Base-by-base conservation (phyloP, 2,888 invertebrate genomes). In the Melanargia galathea region DNA sequence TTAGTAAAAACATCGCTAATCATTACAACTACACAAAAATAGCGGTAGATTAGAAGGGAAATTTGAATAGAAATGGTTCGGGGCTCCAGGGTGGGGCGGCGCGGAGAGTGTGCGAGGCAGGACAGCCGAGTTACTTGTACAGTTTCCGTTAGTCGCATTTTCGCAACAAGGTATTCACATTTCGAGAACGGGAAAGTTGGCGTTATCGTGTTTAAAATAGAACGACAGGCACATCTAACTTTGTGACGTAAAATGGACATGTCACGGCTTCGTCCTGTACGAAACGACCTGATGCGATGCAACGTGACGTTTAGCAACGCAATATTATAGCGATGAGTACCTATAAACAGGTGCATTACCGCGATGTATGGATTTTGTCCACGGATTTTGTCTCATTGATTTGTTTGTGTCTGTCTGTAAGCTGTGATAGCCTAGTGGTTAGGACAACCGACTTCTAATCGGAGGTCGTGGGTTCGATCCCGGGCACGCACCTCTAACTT, bases 101-200 rank as follows among this genome's bases (percentile, higher is more conserved):
- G 52, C 57, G 46, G 65, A 61, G 56, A 64, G 80, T 78, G 78
- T 81, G 76, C 74, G 75, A 74, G 79, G 75, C 82, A 86, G 86
- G 86, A 87, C 87, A 80, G 83, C 63, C 74, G 81, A 87, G 86
- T 89, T 88, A 88, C 89, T 90, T 88, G 90, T 83, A 79, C 84
- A 86, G 89, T 90, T 89, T 90, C 90, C 90, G 90, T 82, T 90
- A 90, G 90, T 90, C 90, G 90, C 90, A 91, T 90, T 91, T 90
- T 90, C 87, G 82, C 90, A 86, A 91, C 90, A 91, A 89, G 90
- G 87, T 88, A 91, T 90, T 91, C 90, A 89, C 90, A 91, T 91
- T 91, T 90, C 84, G 89, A 90, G 89, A 81, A 85, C 87, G 87
- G 86, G 83, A 85, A 90, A 90, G 90, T 90, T 90, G 82, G 86